phyloP scores from a whole-genome alignment of 2,888 invertebrate genomes.

The Drosophila rellima region DNA sequence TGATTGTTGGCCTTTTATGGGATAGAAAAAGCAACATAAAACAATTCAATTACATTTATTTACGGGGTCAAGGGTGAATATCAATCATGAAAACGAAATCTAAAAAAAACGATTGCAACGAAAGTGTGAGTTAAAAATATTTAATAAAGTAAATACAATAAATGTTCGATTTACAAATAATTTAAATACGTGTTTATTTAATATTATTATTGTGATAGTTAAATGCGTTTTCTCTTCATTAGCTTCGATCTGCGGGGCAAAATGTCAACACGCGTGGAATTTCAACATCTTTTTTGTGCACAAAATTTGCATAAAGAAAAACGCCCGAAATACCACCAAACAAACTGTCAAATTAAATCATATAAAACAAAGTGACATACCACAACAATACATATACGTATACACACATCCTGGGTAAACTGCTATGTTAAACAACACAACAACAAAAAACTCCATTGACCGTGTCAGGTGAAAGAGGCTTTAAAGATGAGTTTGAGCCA shows the following conservation, averaged over 20 bases:
- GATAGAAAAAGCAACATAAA: constrained; percentile 15
- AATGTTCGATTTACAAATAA: neutral
- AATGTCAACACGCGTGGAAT: constrained; percentile 9
- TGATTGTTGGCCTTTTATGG: constrained; percentile 55
- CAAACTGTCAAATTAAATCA: constrained; percentile 72
- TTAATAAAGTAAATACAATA: neutral
- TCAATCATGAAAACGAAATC: constrained; percentile 7
- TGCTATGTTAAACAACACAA: constrained; percentile 28
- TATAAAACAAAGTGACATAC: constrained; percentile 56
- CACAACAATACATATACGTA: constrained; percentile 20
- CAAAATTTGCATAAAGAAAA: constrained; percentile 66
- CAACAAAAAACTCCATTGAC: constrained; percentile 1
- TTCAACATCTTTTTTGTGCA: constrained; percentile 10
- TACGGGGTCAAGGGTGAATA: constrained; percentile 59
- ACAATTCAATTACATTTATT: constrained; percentile 48
- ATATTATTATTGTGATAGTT: neutral
- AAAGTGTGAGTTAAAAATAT: neutral
- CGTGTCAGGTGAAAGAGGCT: constrained; percentile 40
- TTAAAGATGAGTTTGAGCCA: constrained; percentile 41
- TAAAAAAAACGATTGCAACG: constrained; percentile 24
- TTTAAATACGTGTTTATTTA: neutral
- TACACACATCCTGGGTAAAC: constrained; percentile 10
- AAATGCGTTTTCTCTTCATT: constrained; percentile 1
- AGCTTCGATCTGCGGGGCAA: neutral
- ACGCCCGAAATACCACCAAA: constrained; percentile 41